phyloP scores from a whole-genome alignment of 2,797 vertebrate species.

The Zalophus californianus region DNA sequence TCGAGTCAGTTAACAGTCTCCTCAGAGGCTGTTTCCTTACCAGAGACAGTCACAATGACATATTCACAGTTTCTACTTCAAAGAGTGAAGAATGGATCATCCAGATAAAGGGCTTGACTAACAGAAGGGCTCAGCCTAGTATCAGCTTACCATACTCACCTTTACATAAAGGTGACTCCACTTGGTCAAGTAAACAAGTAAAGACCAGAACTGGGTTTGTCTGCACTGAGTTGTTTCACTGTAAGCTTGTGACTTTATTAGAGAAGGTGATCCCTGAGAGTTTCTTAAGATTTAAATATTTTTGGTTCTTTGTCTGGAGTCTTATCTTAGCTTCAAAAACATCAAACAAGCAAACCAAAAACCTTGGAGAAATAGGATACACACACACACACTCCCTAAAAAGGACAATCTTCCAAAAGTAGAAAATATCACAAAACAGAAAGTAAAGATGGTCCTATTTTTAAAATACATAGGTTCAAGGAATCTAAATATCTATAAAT shows the following conservation, averaged over 20 bases:
- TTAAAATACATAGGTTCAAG: neutral
- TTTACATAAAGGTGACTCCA: neutral
- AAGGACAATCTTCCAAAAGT: neutral
- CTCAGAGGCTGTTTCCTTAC: neutral
- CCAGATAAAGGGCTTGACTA: neutral
- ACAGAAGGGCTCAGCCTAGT: neutral
- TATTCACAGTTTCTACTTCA: neutral
- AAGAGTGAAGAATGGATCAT: neutral
- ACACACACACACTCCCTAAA: neutral
- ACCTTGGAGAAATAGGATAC: neutral
- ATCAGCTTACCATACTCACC: neutral
- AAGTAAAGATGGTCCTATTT: neutral
- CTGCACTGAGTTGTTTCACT: neutral
- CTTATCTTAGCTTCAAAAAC: constrained; percentile 15
- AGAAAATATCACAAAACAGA: neutral
- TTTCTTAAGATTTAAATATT: constrained; percentile 34
- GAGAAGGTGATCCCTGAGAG: neutral
- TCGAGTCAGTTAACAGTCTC: neutral
- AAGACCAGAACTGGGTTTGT: neutral
- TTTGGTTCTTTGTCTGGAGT: constrained; percentile 20
- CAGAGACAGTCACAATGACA: neutral
- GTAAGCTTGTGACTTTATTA: neutral
- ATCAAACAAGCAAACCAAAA: neutral
- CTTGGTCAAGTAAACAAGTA: neutral
- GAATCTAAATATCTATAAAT: neutral